A percentile compares a stretch with the other conserved stretches of the same genome.
These are phyloP conservation scores for Dysmachus trigonus DNA, from an alignment of 2,888 invertebrate genomes.

Conservation along the genomic window DNA sequence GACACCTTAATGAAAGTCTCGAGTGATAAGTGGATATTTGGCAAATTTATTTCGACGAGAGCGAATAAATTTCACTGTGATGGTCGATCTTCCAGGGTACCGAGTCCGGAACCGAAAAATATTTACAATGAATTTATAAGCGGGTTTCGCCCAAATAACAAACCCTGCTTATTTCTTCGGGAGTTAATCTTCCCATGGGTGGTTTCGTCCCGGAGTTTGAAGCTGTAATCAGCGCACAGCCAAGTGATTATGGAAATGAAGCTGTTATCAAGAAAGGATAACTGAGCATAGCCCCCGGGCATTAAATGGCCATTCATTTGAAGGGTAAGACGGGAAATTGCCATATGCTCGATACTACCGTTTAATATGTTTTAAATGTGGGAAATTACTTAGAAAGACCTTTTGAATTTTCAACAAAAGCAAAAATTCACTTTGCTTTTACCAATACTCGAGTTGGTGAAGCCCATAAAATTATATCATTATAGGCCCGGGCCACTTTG, in stretches of 20 bases:
- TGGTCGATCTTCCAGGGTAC: background rate
- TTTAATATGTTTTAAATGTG: background rate
- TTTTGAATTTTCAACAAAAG: background rate
- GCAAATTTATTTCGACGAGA: background rate
- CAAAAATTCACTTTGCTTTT: too few relatives aligned
- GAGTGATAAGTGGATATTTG: background rate
- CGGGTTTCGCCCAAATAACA: background rate
- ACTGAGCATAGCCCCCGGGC: background rate
- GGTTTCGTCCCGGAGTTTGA: background rate
- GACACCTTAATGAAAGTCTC: background rate
- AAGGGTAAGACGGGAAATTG: background rate
- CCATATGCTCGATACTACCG: background rate
- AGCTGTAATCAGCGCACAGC: background rate
- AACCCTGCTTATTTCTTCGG: background rate
- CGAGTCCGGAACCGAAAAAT: background rate
- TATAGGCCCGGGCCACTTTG: background rate
- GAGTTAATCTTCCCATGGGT: background rate
- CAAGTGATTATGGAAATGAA: constrained; percentile 18
- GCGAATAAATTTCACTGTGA: background rate
- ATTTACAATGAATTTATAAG: background rate
- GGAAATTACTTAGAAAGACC: background rate
- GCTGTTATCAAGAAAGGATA: constrained; percentile 5
- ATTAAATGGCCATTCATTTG: background rate
- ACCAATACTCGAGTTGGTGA: background rate
- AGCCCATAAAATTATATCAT: background rate